A percentile compares a stretch with the other conserved stretches of the same genome.
These are phyloP conservation scores for Andrena hattorfiana DNA, from an alignment of 2,888 invertebrate species.

Conservation along the genomic window DNA sequence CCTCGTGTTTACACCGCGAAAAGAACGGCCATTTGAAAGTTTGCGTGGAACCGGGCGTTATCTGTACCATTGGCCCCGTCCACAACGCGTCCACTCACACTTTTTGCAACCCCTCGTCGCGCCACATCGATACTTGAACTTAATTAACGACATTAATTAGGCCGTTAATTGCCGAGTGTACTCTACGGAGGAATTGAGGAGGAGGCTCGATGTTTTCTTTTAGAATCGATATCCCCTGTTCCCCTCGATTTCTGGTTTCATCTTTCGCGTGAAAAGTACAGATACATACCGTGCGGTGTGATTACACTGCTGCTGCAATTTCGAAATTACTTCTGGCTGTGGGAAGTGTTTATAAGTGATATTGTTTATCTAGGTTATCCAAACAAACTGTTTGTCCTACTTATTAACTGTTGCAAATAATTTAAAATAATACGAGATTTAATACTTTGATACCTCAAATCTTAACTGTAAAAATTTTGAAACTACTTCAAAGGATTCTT, in stretches of 20 bases:
- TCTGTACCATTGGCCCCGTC: not conserved
- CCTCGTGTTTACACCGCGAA: conserved; percentile 68
- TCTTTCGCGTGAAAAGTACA: not conserved
- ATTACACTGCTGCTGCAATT: too few species aligned
- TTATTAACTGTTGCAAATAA: too few species aligned
- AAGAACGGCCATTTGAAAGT: conserved; percentile 45
- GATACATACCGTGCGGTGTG: not conserved
- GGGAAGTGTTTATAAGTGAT: too few species aligned
- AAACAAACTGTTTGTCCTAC: too few species aligned
- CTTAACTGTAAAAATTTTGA: too few species aligned
- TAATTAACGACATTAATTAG: conserved; percentile 53
- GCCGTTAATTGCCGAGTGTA: conserved; percentile 28
- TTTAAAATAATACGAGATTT: too few species aligned
- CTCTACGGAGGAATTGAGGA: not conserved
- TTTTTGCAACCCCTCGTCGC: not conserved
- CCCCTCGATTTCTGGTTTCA: too few species aligned
- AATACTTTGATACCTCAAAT: too few species aligned
- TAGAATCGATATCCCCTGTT: not conserved
- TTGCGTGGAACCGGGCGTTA: conserved; percentile 1
- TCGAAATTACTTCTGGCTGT: too few species aligned
- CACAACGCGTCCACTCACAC: not conserved
- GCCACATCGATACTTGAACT: conserved; percentile 28
- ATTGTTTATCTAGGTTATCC: too few species aligned
- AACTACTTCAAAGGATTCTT: too few species aligned
- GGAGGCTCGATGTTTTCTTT: conserved; percentile 15